Conservation (phyloP, 2,113 vertebrate genomes). For the Platysteira castanea region DNA sequence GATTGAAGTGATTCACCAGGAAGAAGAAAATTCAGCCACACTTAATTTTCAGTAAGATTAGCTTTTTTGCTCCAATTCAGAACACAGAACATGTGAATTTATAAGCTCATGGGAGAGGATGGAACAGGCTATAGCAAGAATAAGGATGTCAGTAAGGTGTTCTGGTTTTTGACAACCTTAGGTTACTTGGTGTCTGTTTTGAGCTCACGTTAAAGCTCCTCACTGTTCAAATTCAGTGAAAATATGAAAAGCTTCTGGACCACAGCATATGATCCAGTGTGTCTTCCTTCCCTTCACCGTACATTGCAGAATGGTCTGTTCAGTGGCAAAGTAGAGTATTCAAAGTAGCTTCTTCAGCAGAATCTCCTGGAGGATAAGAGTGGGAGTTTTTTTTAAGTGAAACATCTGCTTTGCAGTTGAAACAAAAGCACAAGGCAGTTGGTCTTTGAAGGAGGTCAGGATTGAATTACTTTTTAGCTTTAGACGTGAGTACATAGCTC, state of each 20-base stretch:
- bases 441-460: neutral
- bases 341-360: slow-evolving; percentile 13
- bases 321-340: neutral
- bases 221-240: neutral
- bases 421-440: neutral
- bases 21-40: neutral
- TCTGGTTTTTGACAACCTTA: neutral
- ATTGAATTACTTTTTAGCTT: neutral
- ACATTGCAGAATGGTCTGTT: neutral
- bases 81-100: neutral
- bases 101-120: neutral
- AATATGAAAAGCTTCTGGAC: neutral
- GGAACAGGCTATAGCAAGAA: neutral
- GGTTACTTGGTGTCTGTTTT: neutral
- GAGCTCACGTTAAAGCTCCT: neutral
- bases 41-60: neutral
- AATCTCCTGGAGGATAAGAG: neutral
- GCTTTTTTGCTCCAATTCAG: neutral
- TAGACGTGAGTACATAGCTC: slow-evolving; percentile 15
- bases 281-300: neutral
- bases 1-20: neutral
- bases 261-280: neutral
- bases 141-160: neutral
- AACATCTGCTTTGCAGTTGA: slow-evolving; percentile 24
- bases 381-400: neutral